Percentiles rank a stretch among this genome's conserved stretches.
These are phyloP conservation scores for Pogoniulus pusillus DNA, from an alignment of 2,797 vertebrate genomes.

Conservation along the genomic window DNA sequence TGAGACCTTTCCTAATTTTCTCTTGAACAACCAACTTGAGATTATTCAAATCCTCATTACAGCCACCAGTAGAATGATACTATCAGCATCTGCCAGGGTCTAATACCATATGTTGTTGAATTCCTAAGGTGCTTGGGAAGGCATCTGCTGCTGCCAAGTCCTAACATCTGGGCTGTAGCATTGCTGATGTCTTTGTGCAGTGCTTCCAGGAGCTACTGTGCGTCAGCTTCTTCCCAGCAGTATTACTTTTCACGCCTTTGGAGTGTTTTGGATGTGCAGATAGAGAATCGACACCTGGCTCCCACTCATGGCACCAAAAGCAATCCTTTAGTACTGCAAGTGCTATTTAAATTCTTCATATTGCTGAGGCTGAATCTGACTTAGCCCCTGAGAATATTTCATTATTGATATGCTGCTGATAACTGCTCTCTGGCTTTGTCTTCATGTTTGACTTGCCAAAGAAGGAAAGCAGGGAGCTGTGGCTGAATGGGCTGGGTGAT, in stretches of 20 bases:
- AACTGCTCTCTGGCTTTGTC: neutral
- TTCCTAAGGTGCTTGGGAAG: neutral
- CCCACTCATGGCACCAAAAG: neutral
- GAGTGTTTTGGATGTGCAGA: neutral
- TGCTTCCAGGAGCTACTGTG: neutral
- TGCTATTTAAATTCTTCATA: accelerated
- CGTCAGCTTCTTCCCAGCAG: neutral
- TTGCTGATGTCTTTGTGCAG: neutral
- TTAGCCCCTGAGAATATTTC: neutral
- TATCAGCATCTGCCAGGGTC: neutral
- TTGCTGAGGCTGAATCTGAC: neutral
- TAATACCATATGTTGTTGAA: neutral
- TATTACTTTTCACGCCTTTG: neutral
- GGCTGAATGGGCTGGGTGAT: neutral
- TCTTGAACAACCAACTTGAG: neutral
- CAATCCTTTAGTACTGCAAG: neutral
- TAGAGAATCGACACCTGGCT: neutral
- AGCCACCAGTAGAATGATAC: neutral
- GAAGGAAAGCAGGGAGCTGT: neutral
- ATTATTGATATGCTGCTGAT: neutral
- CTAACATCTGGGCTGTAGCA: neutral
- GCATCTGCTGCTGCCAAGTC: neutral
- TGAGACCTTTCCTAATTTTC: neutral
- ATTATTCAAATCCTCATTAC: neutral
- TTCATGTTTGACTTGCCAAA: neutral